Base-by-base conservation (phyloP, 2,888 invertebrate genomes). In the Zhuqinia jingwanae region DNA sequence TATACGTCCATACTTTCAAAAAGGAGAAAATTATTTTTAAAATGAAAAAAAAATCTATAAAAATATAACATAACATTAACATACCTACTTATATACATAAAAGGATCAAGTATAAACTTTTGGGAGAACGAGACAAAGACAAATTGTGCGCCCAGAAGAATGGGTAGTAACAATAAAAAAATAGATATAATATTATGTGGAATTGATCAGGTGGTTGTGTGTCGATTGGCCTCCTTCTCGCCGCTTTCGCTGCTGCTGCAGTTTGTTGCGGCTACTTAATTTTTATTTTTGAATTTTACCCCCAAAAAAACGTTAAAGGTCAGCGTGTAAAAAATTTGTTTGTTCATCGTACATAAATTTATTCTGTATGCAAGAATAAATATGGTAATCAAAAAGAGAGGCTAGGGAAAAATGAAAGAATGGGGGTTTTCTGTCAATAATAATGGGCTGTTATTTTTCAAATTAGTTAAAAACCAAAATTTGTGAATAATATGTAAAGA, bases 1-100 rank as follows among this genome's bases (percentile, higher is more conserved):
- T n/a, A n/a, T n/a, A 30, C 75, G 75, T 76, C 75, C 75, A 75
- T 75, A 75, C 75, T 50, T 82, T 82, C 65, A 63, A 68, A n/a
- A n/a, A 58, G 60, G 63, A 63, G 13, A 68, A 65, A 80, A 70
- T 70, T 70, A 50, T 65, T 70, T 70, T 70, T 70, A 70, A 70
- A 70, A 70, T 25, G 68, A 70, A 45, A 70, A 70, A 70, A 50
- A n/a, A n/a, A n/a, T n/a, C n/a, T n/a, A n/a, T n/a, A n/a, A n/a
- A n/a, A n/a, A n/a, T n/a, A n/a, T 47, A 70, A n/a, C 47, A 50
- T 70, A 50, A 70, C 70, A 47, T 47, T 70, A 47, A n/a, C n/a
- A n/a, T n/a, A n/a, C n/a, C n/a, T n/a, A n/a, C n/a, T n/a, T n/a
- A n/a, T n/a, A n/a, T 25, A 45, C 25, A 70, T 47, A 15, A 27